Evolutionary conservation across 2,113 vertebrate genomes (phyloP), one percentile per base, ranked within the genome.

Genomic region (Dromaius novaehollandiae): DNA sequence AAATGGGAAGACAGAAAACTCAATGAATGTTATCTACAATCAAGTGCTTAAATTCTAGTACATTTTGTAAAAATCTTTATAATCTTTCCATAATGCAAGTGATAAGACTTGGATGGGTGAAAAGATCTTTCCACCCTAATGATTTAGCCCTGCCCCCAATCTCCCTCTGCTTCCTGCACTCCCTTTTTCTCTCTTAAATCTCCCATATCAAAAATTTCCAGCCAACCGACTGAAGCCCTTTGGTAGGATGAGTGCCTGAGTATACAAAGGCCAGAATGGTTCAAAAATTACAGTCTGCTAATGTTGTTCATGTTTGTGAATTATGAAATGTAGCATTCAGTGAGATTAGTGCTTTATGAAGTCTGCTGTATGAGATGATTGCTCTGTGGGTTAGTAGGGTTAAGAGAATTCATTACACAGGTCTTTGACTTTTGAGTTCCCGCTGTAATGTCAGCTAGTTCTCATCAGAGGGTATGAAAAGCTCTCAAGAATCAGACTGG

Each of bases 1-100:
- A 26, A 17, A 38, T 3, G 15, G 10, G 56, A 70, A 40, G 58
- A 38, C 25, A 6, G 30, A 85, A 88, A 77, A 66, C 30, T 73
- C 6, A 0, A 20, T 19, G 40, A 88, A 58, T 26, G 34, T 46
- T 74, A 30, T 0, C 30, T 21, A 66, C 0, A 2, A 24, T 46
- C 25, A 4, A 4, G 25, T 89, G 74, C 40, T 86, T 66, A 50
- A 86, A 90, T 3, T 26, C 51, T 13, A 68, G 56, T 34, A 53
- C 51, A 10, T 44, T 74, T 36, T 92, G 74, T 61, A 79, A 79
- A 90, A 40, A 53, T 36, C 69, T 73, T 70, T 36, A 56, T 53
- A 61, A 64, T 46, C 66, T 30, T 53, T 22, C 25, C 32, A 73
- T 38, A 71, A 32, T 6, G 30, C 50, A 77, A 88, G 25, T 14